Evolutionary conservation across 2,113 vertebrate genomes (phyloP).

Genomic region (Nothocercus julius): DNA sequence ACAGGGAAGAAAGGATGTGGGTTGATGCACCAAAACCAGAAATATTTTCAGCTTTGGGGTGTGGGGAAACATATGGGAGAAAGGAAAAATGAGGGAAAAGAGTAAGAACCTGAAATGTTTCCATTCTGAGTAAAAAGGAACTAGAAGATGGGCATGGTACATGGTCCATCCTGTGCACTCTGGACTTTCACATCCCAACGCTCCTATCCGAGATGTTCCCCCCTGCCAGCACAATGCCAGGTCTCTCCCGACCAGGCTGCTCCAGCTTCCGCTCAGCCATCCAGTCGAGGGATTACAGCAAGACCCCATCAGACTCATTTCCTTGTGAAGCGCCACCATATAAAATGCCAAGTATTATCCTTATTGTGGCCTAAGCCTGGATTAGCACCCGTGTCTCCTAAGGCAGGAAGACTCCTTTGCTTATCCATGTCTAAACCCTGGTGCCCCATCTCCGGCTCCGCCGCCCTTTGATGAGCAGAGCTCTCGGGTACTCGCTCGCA

Average conservation of each 20-base stretch:
- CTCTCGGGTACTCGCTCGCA: not conserved
- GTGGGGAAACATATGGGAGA: not conserved
- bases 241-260: not conserved
- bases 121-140: not conserved
- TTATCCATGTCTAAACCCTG: not conserved
- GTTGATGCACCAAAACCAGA: not conserved
- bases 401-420: not conserved
- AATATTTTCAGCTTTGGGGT: not conserved
- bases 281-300: not conserved
- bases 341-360: not conserved
- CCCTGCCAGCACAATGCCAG: not conserved
- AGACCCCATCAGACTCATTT: not conserved
- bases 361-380: not conserved
- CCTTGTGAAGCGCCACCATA: not conserved
- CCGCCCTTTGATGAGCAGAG: not conserved
- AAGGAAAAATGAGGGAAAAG: not conserved
- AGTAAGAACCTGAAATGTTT: not conserved
- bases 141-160: fast-evolving
- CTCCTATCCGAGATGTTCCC: not conserved
- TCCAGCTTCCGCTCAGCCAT: not conserved
- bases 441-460: not conserved
- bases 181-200: not conserved
- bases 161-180: not conserved
- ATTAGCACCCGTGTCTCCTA: not conserved
- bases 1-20: not conserved